A percentile compares a stretch with the other conserved stretches of the same genome.
Evolutionary conservation across 2,797 vertebrate genomes (phyloP).

Genomic region (Thunnus albacares): DNA sequence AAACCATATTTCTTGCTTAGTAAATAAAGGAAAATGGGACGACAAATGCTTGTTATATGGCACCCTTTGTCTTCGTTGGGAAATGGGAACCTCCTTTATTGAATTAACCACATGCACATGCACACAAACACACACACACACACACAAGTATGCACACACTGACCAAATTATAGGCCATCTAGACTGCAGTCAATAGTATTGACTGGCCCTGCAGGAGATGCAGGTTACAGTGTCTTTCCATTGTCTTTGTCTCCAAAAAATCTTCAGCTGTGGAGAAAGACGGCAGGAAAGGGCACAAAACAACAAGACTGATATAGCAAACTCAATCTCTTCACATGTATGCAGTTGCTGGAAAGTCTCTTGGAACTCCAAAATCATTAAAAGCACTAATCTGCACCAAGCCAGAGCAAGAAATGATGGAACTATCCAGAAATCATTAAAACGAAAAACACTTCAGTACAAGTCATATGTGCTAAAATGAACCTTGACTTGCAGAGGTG

Average conservation of each 20-base stretch:
- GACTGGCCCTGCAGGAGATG: slow-evolving; percentile 44
- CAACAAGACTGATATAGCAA: not conserved
- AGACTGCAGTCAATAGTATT: slow-evolving; percentile 63
- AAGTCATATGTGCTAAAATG: no score
- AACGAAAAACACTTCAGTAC: no score
- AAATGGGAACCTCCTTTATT: slow-evolving; percentile 49
- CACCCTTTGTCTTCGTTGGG: slow-evolving; percentile 49
- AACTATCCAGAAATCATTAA: not conserved
- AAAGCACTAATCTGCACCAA: not conserved
- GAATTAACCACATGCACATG: slow-evolving; percentile 50
- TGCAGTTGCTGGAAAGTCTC: not conserved
- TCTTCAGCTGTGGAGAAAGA: not conserved
- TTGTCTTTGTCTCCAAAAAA: slow-evolving; percentile 37
- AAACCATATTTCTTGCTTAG: slow-evolving; percentile 37
- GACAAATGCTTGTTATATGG: slow-evolving; percentile 44
- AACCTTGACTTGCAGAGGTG: no score
- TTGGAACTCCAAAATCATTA: not conserved
- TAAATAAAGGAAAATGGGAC: slow-evolving; percentile 47
- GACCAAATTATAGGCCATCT: slow-evolving; percentile 62
- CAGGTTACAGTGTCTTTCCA: slow-evolving; percentile 42
- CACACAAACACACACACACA: slow-evolving; percentile 28
- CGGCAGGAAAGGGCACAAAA: not conserved
- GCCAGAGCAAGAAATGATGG: not conserved
- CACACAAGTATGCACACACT: slow-evolving; percentile 22
- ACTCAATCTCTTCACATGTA: not conserved